Conservation (phyloP, 2,888 invertebrate species). For the Andrena camellia region DNA sequence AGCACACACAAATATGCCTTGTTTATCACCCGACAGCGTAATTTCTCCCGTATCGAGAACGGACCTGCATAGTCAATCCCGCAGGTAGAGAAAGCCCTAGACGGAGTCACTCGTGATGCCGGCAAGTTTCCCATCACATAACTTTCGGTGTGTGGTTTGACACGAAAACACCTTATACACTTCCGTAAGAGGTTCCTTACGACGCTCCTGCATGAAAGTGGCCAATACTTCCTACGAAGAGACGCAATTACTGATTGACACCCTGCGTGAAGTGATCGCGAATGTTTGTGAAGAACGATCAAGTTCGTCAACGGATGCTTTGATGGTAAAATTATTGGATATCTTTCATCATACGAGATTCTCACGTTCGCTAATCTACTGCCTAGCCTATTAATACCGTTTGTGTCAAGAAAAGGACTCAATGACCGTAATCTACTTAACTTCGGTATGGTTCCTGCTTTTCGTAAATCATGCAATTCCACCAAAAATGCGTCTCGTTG, state of each 20-base stretch:
- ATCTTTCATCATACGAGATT: not conserved
- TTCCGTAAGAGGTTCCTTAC: not conserved
- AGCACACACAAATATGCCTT: too few species aligned
- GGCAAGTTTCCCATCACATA: slow-evolving; percentile 25
- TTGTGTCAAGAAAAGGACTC: not conserved
- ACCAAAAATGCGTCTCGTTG: not conserved
- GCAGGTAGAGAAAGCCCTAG: too few species aligned
- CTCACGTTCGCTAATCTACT: not conserved
- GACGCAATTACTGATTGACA: not conserved
- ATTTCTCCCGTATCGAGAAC: too few species aligned
- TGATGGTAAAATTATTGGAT: slow-evolving; percentile 18
- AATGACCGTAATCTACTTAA: not conserved
- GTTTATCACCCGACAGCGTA: too few species aligned
- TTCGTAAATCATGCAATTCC: not conserved
- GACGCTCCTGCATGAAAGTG: not conserved
- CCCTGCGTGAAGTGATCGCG: not conserved
- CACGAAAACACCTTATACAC: slow-evolving; percentile 20
- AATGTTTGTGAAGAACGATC: not conserved
- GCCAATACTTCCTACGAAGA: slow-evolving; percentile 22
- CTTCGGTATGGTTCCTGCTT: not conserved
- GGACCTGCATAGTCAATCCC: too few species aligned
- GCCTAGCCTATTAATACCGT: not conserved
- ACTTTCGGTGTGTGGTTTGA: not conserved
- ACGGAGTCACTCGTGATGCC: too few species aligned
- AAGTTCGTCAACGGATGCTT: not conserved